Base-by-base conservation (phyloP, 2,888 invertebrate genomes). In the Clistopyga incitator region DNA sequence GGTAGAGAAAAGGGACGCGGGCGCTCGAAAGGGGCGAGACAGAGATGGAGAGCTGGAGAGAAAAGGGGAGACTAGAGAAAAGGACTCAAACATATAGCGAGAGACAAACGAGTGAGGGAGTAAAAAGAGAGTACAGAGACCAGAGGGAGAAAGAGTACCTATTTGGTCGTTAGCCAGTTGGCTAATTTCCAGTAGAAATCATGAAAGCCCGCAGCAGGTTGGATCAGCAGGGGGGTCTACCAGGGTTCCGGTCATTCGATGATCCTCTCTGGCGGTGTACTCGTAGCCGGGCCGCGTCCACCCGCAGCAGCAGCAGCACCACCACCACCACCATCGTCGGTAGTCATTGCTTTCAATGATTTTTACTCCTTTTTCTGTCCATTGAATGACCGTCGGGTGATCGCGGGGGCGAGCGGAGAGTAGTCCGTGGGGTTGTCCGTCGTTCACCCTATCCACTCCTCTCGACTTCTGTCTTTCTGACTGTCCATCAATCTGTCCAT, bases 161-260 rank as follows among this genome's bases (percentile, higher is more conserved):
- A 91, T 92, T 92, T 92, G 93, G 91, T 93, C 91, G 93, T 92
- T 91, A 93, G 92, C 92, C 92, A 93, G 93, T 92, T 92, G 92
- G 92, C 92, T 93, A 93, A 92, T 93, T 93, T 92, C 93, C 93
- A 92, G 92, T 91, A 92, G 91, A 89, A 92, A 92, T 92, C 92
- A 92, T 91, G 91, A 92, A 91, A 93, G 92, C 92, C 87, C 85
- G 86, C 77, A 87, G 88, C 87, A 87, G 88, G 89, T 82, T 81
- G 86, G 81, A 83, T 85, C 82, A 84, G 82, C 78, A 78, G 67
- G 65, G 80, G 78, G 76, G 74, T 82, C 79, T 79, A 71, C 82
- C 84, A 87, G 88, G 77, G 78, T 85, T 84, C 87, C 86, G 88
- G 92, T 93, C 93, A 93, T 93, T 93, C 90, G 92, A 93, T 93